phyloP scores from a whole-genome alignment of 1,140 invertebrate genomes.

The Polyergus mexicanus region DNA sequence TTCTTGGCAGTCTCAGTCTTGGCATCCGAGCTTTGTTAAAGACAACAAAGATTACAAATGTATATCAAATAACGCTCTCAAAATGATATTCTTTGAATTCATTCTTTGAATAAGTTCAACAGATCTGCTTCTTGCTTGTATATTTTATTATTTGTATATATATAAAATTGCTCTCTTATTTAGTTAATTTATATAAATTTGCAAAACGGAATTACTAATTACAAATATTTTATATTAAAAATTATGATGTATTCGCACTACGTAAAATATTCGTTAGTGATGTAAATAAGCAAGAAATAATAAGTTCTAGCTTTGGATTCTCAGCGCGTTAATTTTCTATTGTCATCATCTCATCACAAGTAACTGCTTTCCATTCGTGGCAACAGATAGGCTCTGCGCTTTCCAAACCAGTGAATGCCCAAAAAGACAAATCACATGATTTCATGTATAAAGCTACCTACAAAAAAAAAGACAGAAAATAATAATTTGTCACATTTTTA shows the following conservation, averaged over 20 bases:
- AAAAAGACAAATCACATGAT: slow-evolving; percentile 60
- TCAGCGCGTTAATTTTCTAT: slow-evolving; percentile 51
- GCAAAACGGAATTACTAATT: neutral
- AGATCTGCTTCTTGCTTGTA: neutral
- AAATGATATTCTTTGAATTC: slow-evolving; percentile 46
- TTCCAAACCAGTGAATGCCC: slow-evolving; percentile 71
- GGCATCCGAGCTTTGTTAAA: slow-evolving; percentile 40
- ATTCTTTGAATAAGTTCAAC: slow-evolving; percentile 31
- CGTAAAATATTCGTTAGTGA: neutral
- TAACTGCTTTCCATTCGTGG: slow-evolving; percentile 63
- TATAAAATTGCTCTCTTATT: neutral
- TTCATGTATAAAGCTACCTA: slow-evolving; percentile 69
- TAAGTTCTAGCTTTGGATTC: slow-evolving; percentile 6
- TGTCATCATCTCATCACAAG: slow-evolving; percentile 37
- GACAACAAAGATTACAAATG: slow-evolving; percentile 51
- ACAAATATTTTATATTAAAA: neutral
- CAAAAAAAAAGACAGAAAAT: slow-evolving; percentile 38
- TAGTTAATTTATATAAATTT: neutral
- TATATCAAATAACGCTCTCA: slow-evolving; percentile 9
- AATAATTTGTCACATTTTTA: neutral
- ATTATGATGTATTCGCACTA: neutral
- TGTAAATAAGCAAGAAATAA: slow-evolving; percentile 7
- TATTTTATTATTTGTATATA: slow-evolving; percentile 12
- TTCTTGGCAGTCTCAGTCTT: slow-evolving; percentile 29
- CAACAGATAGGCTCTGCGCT: slow-evolving; percentile 72